Conservation (phyloP, 2,888 invertebrate species). For the Liopterus haemorrhoidalis region DNA sequence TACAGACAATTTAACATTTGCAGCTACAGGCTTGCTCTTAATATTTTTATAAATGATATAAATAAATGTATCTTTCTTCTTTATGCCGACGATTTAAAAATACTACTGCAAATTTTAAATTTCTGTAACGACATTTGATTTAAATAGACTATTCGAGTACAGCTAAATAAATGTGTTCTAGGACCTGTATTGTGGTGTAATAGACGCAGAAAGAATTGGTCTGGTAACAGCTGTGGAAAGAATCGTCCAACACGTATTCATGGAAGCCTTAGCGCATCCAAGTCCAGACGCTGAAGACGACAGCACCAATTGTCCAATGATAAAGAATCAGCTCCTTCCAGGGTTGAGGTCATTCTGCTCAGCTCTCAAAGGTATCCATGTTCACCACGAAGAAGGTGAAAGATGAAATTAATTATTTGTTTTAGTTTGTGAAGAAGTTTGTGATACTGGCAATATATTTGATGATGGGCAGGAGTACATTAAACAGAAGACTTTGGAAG, state of each 20-base stretch:
- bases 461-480: conserved; percentile 64
- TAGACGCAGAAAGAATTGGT: conserved; percentile 72
- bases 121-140: too few relatives aligned
- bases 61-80: too few relatives aligned
- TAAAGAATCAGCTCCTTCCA: conserved; percentile 76
- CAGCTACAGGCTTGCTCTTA: too few relatives aligned
- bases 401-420: conserved; percentile 15
- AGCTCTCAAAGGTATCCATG: conserved; percentile 66
- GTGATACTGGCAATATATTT: conserved; percentile 70
- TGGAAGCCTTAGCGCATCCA: conserved; percentile 82
- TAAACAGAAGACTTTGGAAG: conserved; percentile 55
- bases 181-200: conserved; percentile 66
- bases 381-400: neutral
- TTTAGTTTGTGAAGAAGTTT: conserved; percentile 77
- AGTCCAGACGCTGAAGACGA: conserved; percentile 76
- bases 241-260: conserved; percentile 81
- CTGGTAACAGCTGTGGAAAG: conserved; percentile 82
- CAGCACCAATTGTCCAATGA: conserved; percentile 69
- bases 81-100: too few relatives aligned
- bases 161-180: conserved; percentile 28
- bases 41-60: too few relatives aligned
- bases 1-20: too few relatives aligned
- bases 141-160: neutral
- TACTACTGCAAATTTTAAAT: too few relatives aligned
- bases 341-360: conserved; percentile 82